A percentile compares a stretch with the other conserved stretches of the same genome.
These are phyloP conservation scores for Pithys albifrons DNA, from an alignment of 2,113 vertebrate genomes.

Conservation along the genomic window DNA sequence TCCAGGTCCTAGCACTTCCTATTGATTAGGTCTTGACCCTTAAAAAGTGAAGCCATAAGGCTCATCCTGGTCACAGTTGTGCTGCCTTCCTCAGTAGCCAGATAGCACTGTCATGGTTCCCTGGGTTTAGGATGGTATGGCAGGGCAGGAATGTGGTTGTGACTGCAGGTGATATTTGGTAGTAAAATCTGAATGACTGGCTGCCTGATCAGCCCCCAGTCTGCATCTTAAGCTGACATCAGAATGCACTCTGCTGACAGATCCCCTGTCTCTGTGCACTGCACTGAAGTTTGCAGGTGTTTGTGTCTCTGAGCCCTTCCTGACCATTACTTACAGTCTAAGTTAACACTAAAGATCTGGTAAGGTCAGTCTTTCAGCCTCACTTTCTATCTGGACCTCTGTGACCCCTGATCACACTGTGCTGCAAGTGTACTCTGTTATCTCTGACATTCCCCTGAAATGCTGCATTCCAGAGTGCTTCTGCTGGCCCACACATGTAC, in stretches of 20 bases:
- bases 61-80: background rate
- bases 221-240: background rate
- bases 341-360: background rate
- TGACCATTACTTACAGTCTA: background rate
- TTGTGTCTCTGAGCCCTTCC: background rate
- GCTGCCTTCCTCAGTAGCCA: background rate
- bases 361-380: background rate
- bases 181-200: background rate
- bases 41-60: background rate
- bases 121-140: background rate
- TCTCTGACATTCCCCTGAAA: background rate
- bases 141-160: background rate
- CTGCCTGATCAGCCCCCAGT: background rate
- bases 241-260: background rate
- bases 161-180: background rate
- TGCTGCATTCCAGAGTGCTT: slow-evolving; percentile 63
- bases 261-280: background rate
- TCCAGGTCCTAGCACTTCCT: background rate
- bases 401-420: background rate
- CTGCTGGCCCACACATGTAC: slow-evolving; percentile 40
- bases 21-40: background rate
- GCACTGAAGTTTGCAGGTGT: background rate
- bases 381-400: background rate
- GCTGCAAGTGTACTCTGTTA: background rate
- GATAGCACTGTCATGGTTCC: background rate